A percentile compares a stretch with the other conserved stretches of the same genome.
Conservation (phyloP, 2,888 invertebrate genomes). For the Calameuta idolon region DNA sequence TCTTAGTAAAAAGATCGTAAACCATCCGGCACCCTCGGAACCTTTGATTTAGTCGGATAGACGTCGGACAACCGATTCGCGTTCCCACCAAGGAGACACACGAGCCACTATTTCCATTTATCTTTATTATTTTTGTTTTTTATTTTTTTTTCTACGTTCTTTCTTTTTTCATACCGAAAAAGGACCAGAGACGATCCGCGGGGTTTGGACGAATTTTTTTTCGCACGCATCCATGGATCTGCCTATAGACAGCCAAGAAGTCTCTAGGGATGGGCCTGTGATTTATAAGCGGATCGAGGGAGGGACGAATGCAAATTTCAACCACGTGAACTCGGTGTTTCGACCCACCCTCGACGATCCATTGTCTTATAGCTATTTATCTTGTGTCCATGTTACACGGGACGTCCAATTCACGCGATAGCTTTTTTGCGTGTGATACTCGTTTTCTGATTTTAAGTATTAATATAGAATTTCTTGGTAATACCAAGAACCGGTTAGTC, state of each 20-base stretch:
- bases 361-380: conserved; percentile 62
- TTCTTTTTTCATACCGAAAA: conserved; percentile 12
- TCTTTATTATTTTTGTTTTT: background rate
- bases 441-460: background rate
- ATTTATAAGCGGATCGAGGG: conserved; percentile 57
- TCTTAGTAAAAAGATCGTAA: conserved; percentile 14
- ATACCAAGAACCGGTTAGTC: too few relatives aligned
- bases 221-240: conserved; percentile 15
- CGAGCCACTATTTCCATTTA: background rate
- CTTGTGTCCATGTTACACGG: conserved; percentile 30
- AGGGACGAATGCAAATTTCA: conserved; percentile 61
- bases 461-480: background rate
- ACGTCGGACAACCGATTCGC: background rate
- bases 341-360: conserved; percentile 38
- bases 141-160: background rate
- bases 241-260: background rate
- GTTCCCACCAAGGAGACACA: background rate
- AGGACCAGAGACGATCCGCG: conserved; percentile 28
- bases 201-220: conserved; percentile 22
- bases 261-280: conserved; percentile 33
- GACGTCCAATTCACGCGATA: background rate
- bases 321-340: conserved; percentile 53
- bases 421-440: background rate
- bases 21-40: conserved; percentile 17
- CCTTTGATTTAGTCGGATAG: background rate